Percentiles rank a stretch among this genome's conserved stretches.
Evolutionary conservation across 2,888 invertebrate genomes (phyloP).

Genomic region (Dryocosmus kuriphilus): DNA sequence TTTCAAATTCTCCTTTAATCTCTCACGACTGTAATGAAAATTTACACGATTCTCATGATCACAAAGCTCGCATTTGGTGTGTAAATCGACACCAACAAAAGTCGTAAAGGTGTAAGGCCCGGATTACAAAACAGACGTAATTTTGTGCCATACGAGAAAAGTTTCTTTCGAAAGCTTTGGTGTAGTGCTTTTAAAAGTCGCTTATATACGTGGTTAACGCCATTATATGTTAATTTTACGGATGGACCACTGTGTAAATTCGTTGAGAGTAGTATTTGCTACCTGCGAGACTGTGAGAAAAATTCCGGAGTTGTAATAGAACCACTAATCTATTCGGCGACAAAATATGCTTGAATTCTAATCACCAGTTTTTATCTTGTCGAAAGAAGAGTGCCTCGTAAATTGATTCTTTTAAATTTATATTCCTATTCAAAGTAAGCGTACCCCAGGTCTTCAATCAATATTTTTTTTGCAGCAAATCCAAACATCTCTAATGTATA

Average conservation of each 20-base stretch:
- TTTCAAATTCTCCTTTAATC: background rate
- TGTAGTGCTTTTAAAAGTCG: background rate
- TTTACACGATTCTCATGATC: background rate
- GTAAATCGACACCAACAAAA: background rate
- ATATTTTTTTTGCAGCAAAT: background rate
- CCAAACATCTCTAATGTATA: background rate
- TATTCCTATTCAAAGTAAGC: background rate
- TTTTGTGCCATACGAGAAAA: constrained; percentile 8
- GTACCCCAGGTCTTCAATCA: background rate
- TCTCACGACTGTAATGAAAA: background rate
- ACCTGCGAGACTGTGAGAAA: constrained; percentile 61
- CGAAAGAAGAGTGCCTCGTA: constrained; percentile 18
- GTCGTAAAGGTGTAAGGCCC: background rate
- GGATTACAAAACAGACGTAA: constrained; percentile 5
- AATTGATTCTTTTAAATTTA: background rate
- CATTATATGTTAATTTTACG: constrained; percentile 70
- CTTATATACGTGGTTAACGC: constrained; percentile 54
- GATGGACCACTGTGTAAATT: constrained; percentile 63
- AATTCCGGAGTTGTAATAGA: constrained; percentile 52
- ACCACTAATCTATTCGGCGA: constrained; percentile 53
- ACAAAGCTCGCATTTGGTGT: constrained; percentile 6
- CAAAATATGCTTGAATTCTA: constrained; percentile 59
- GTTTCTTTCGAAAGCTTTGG: constrained; percentile 5
- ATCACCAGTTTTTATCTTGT: constrained; percentile 44
- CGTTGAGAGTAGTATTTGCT: constrained; percentile 55